Evolutionary conservation across 2,797 vertebrate genomes (phyloP).

Genomic region (Lepilemur ruficaudatus): DNA sequence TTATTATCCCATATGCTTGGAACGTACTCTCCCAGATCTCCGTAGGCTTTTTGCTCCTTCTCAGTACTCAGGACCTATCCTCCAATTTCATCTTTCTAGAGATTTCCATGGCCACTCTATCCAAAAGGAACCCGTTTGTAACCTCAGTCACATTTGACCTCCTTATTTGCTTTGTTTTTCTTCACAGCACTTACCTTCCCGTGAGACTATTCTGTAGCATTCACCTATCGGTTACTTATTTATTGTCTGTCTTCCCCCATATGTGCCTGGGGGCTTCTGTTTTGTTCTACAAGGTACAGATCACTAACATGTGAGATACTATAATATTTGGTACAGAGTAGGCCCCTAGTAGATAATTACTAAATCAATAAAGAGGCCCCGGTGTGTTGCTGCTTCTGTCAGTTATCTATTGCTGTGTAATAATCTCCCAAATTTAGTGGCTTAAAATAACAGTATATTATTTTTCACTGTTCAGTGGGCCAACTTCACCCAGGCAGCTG

Average conservation of each 20-base stretch:
- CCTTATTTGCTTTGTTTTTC: neutral
- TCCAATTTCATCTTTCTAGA: neutral
- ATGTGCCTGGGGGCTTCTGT: neutral
- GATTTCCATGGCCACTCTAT: neutral
- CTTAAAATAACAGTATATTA: neutral
- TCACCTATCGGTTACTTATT: neutral
- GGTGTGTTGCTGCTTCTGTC: neutral
- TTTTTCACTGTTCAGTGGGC: neutral
- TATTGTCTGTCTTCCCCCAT: neutral
- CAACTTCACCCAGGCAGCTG: neutral
- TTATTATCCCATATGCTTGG: neutral
- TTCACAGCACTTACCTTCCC: neutral
- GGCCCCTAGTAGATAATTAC: neutral
- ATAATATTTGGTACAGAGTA: neutral
- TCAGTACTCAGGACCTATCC: neutral
- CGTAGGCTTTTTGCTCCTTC: neutral
- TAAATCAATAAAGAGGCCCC: neutral
- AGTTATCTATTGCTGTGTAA: neutral
- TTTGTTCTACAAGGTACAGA: neutral
- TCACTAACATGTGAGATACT: neutral
- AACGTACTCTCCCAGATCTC: neutral
- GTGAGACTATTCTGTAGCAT: neutral
- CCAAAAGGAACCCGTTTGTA: neutral
- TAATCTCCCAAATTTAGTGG: neutral
- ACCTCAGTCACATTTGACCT: neutral